Percentiles rank a stretch among this genome's conserved stretches.
Conservation (phyloP, 1,140 invertebrate species). For the Triops longicaudatus region DNA sequence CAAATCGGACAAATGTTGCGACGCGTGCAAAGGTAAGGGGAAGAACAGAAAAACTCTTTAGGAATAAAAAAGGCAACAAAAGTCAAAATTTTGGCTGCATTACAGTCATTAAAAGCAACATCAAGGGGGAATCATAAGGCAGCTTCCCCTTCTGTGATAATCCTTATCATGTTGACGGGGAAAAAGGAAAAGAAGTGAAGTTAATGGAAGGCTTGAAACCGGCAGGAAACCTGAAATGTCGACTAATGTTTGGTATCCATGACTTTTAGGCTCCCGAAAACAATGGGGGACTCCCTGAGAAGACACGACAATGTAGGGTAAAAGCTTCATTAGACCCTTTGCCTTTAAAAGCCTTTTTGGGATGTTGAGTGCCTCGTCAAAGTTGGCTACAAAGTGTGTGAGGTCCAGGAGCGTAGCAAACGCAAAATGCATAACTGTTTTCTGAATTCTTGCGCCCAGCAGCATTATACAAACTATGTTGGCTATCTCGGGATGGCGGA, state of each 20-base stretch:
- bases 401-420: neutral
- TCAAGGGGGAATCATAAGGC: neutral
- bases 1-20: conserved; percentile 52
- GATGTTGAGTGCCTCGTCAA: too few species aligned
- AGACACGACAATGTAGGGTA: neutral
- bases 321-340: neutral
- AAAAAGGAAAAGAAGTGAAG: conserved; percentile 13
- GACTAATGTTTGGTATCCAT: conserved; percentile 12
- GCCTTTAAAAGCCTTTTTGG: neutral
- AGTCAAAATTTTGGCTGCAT: neutral
- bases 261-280: neutral
- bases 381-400: neutral
- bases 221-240: conserved; percentile 1
- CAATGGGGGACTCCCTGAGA: neutral
- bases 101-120: neutral
- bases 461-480: neutral
- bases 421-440: neutral
- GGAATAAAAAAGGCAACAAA: neutral
- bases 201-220: neutral
- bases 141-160: conserved; percentile 5
- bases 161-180: conserved; percentile 5
- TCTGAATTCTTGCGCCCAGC: neutral
- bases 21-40: conserved; percentile 56
- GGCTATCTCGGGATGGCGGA: too few species aligned
- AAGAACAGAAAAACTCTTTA: conserved; percentile 14